Base-by-base conservation (phyloP, 1,140 invertebrate genomes). In the Drosophila paulistorum region DNA sequence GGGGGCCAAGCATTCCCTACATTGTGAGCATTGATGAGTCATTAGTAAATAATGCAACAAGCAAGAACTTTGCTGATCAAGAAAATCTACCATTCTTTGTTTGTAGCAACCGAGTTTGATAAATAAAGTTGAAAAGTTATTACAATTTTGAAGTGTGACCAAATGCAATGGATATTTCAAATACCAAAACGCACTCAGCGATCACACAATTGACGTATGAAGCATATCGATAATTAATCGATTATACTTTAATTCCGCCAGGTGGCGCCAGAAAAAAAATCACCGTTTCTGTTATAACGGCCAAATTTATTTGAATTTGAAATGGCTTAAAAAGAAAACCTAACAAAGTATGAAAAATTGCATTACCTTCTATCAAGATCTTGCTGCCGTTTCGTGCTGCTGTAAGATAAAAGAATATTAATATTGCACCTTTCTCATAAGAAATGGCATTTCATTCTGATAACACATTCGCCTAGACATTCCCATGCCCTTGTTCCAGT, bases 111-210 rank as follows among this genome's bases (percentile, higher is more conserved):
- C 14, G 7, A 48, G 45, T 7, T 0, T 7, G 20, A 48, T 7
- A 51, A 51, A 51, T 51, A 23, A 51, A 51, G 45, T 51, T 51
- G 45, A 51, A 51, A 23, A 51, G 45, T 51, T 51, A 17, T 51
- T 51, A n/a, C 45, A 51, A 51, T 51, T 51, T 20, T 10, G 5
- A 23, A 51, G 17, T 51, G 45, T 51, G 45, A 51, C 45, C 45
- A 51, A 11, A 51, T 3, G 2, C 0, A 1, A 51, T 3, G 1
- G 7, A 23, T 23, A 23, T 23, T 11, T 10, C 0, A 51, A 51
- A 51, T 51, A 51, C 45, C 3, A 11, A 39, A 39, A 23, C 20
- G 20, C 20, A 23, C 20, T 23, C 26, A 3, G 5, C 37, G 6
- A 4, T 6, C 35, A 35, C 35, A 35, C 35, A 7, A 35, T 9